Conservation (phyloP, 1,140 invertebrate genomes). For the Tetramorium simillimum region DNA sequence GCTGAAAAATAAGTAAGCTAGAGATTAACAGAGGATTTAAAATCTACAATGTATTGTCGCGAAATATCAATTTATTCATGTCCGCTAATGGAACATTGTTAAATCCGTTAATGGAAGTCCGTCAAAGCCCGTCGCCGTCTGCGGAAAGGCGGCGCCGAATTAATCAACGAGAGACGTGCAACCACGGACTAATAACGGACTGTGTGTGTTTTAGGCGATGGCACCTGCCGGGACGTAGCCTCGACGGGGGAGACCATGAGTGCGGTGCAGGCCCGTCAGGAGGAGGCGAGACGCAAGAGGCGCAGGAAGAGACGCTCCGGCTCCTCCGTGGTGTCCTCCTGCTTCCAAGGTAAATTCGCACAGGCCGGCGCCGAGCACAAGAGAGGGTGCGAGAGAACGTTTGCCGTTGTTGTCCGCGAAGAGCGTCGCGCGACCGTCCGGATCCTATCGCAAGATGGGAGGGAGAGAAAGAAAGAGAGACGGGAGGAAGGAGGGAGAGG, state of each 20-base stretch:
- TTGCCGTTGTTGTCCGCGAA: too few species aligned
- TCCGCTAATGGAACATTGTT: neutral
- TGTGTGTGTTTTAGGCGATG: constrained; percentile 74
- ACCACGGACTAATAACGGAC: neutral
- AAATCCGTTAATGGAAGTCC: neutral
- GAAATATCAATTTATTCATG: neutral
- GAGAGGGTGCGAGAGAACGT: neutral
- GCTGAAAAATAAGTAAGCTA: neutral
- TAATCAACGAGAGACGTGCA: neutral
- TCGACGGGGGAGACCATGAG: constrained; percentile 82
- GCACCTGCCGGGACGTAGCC: constrained; percentile 76
- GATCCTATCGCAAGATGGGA: neutral
- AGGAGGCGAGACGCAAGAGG: constrained; percentile 93
- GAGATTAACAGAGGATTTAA: neutral
- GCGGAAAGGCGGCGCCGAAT: neutral
- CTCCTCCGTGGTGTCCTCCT: constrained; percentile 93
- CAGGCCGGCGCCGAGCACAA: neutral
- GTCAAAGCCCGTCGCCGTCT: neutral
- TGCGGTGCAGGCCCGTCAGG: constrained; percentile 88
- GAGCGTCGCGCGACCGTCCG: neutral
- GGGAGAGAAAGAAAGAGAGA: neutral
- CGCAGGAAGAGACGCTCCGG: constrained; percentile 95
- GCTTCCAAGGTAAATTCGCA: constrained; percentile 91
- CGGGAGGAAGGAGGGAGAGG: neutral
- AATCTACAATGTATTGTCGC: neutral